Evolutionary conservation across 2,888 invertebrate genomes (phyloP).

Genomic region (Aphidius colemani): DNA sequence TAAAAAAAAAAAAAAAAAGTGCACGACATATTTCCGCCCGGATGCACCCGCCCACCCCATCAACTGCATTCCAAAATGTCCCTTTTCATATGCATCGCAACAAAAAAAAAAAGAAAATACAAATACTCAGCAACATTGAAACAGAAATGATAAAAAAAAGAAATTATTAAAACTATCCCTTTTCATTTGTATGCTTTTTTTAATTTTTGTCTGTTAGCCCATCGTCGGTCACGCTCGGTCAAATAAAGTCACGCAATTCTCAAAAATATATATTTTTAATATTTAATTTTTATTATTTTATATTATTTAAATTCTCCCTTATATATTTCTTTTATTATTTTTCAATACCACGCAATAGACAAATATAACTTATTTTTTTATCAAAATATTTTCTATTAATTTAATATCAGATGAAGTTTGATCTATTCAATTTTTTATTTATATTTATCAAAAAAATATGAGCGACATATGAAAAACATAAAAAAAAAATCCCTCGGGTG

Average conservation of each 20-base stretch:
- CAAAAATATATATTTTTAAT: neutral
- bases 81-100: neutral
- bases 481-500: slow-evolving; percentile 20
- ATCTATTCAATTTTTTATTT: neutral
- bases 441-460: no score
- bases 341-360: slow-evolving; percentile 13
- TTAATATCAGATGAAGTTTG: slow-evolving; percentile 29
- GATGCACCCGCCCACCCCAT: slow-evolving; percentile 34
- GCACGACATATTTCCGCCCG: slow-evolving; percentile 42
- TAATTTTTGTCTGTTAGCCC: slow-evolving; percentile 15
- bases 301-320: slow-evolving; percentile 4
- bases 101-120: neutral
- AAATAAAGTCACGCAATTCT: slow-evolving; percentile 25
- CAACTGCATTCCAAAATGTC: slow-evolving; percentile 15
- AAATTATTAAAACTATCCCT: slow-evolving; percentile 10
- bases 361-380: slow-evolving; percentile 12
- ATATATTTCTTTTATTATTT: no score
- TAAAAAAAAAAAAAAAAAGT: slow-evolving; percentile 27
- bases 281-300: slow-evolving; percentile 12
- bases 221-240: slow-evolving; percentile 22
- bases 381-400: neutral
- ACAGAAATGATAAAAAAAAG: slow-evolving; percentile 2
- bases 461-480: neutral
- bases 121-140: neutral
- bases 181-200: slow-evolving; percentile 19